Conservation (phyloP, 2,113 vertebrate genomes). For the Sinocyclocheilus grahami region DNA sequence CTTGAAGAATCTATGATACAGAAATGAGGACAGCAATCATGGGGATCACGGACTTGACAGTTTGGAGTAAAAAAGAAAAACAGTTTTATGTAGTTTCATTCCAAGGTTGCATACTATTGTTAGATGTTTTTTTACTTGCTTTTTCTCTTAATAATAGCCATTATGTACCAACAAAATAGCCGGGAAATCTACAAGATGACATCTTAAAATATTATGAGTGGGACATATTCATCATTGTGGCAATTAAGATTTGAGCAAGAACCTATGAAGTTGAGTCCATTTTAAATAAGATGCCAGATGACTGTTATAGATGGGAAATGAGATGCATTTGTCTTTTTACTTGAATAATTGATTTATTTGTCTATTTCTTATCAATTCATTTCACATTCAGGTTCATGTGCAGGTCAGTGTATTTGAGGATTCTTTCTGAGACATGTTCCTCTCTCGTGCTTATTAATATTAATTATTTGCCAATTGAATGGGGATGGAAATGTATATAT, state of each 20-base stretch:
- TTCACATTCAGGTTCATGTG: background rate
- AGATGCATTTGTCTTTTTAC: background rate
- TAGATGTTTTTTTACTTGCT: background rate
- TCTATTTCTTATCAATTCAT: background rate
- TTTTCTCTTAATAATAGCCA: background rate
- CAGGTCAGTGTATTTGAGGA: background rate
- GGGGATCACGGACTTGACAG: background rate
- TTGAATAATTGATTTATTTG: background rate
- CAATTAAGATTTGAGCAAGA: background rate
- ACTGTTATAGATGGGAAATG: background rate
- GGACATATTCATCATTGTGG: background rate
- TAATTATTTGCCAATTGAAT: conserved; percentile 34
- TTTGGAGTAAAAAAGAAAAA: background rate
- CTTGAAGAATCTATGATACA: background rate
- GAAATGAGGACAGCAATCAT: background rate
- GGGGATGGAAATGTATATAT: conserved; percentile 23
- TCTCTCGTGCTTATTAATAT: conserved; percentile 42
- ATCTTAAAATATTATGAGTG: background rate
- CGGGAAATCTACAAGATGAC: background rate
- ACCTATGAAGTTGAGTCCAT: background rate
- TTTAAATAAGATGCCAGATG: background rate
- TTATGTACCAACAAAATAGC: background rate
- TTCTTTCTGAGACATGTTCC: background rate
- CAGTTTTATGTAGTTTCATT: background rate
- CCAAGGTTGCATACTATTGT: background rate